Evolutionary conservation across 2,888 invertebrate genomes (phyloP), one percentile per base, ranked within the genome.

Genomic region (Cryptops parisi): DNA sequence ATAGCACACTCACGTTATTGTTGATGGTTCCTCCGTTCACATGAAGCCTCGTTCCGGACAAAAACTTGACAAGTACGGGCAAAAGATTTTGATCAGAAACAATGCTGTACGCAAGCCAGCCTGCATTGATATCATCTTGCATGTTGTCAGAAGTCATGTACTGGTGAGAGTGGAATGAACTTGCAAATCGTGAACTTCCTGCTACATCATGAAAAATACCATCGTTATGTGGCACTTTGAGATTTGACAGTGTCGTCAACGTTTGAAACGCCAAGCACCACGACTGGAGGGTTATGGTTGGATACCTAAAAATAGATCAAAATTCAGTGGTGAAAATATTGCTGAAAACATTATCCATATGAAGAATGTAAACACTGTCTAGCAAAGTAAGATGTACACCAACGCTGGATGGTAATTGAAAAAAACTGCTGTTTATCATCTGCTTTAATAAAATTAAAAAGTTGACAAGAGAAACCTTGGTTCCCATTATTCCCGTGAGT

Each of bases 251-350:
- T 65, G 84, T 73, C 1, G 84, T 82, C 47, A 86, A 68, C 15
- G 81, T 78, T 64, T 85, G 83, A 67, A 87, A 77, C 0, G 82
- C 81, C 25, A 83, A 72, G 61, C 83, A 82, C 86, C 86, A 86
- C 56, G 84, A 81, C 55, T 84, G 74, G 26, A 84, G 69, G 48
- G 82, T 80, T 47, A 83, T 75, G 52, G 78, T 79, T 5, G 79
- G 78, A 57, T 76, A 73, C 72, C 71, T 71, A 23, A n/a, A n/a
- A n/a, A n/a, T n/a, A n/a, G n/a, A n/a, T n/a, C n/a, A n/a, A n/a
- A n/a, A n/a, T n/a, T n/a, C n/a, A n/a, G n/a, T n/a, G n/a, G n/a
- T n/a, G n/a, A n/a, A n/a, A n/a, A n/a, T n/a, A n/a, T n/a, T n/a
- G n/a, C n/a, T n/a, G n/a, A n/a, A n/a, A n/a, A n/a, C n/a, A n/a